Evolutionary conservation across 2,797 vertebrate genomes (phyloP).

Genomic region (Tapirus indicus): DNA sequence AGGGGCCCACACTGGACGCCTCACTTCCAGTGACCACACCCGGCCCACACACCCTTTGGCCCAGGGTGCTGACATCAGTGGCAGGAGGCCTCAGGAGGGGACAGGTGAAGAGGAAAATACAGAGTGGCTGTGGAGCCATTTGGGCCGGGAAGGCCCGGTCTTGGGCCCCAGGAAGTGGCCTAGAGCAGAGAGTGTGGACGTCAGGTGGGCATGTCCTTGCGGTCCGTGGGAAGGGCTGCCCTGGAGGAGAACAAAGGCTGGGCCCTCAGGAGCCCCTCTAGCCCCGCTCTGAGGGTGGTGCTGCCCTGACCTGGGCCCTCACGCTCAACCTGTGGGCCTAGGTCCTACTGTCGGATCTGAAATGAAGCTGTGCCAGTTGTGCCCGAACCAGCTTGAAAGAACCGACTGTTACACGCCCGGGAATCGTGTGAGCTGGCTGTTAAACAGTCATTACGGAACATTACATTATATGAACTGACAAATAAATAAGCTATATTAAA

Average conservation of each 20-base stretch:
- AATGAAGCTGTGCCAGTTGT: background rate
- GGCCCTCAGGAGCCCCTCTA: no score
- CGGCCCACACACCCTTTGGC: background rate
- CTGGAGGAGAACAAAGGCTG: background rate
- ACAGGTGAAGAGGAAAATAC: background rate
- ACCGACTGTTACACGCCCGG: no score
- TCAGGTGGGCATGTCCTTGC: accelerated
- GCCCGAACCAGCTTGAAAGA: no score
- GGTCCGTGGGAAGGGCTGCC: background rate
- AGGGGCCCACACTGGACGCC: no score
- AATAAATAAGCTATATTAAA: background rate
- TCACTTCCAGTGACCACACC: accelerated
- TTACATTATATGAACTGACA: background rate
- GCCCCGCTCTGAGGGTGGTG: no score
- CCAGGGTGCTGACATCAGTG: background rate
- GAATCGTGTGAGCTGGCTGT: background rate
- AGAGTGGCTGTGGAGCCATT: background rate
- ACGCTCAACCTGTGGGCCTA: background rate
- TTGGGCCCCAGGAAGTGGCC: background rate
- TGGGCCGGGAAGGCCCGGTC: background rate
- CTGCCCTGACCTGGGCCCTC: no score
- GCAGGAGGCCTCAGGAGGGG: background rate
- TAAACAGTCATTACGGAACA: background rate
- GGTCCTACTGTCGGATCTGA: background rate
- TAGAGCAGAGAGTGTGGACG: no score